Evolutionary conservation across 2,113 vertebrate species (phyloP), one percentile per base, ranked within the genome.

Genomic region (Atractosteus spatula): DNA sequence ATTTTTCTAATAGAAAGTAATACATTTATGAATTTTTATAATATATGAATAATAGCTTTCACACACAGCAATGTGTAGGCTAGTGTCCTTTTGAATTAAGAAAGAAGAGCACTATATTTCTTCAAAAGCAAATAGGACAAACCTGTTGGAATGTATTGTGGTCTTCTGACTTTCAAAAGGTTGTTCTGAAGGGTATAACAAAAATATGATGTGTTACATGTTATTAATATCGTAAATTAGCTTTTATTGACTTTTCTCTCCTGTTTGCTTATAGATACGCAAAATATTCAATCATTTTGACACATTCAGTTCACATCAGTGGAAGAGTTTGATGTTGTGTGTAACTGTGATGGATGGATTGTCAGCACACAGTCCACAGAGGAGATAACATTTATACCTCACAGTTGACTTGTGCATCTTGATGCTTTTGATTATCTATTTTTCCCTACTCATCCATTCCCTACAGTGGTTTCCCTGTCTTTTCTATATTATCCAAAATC

Each of bases 331-430:
- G 83, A 82, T 81, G 77, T 72, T 51, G 74, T 79, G 77, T 80
- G 76, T 77, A 79, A 83, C 73, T 73, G 70, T 83, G 83, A 85
- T 79, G 77, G 71, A 83, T 85, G 77, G 67, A 69, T 70, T 79
- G 71, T 77, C 65, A 71, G 72, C 17, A 7, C 70, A 45, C 17
- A 69, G 71, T 65, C 72, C 57, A 12, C 51, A 11, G 74, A 11
- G 17, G 61, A 66, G 74, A 59, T 55, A 29, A 45, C 41, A 41
- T 4, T 41, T 69, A 51, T 55, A 11, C 61, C 51, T 55, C 55
- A 14, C 68, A 63, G 42, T 45, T 55, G 62, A 42, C 8, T 64
- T 41, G 62, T 17, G 17, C 17, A 64, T 7, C 62, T 57, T 59
- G 41, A 29, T 63, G 45, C 72, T 13, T 71, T 44, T 55, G 41